Conservation (phyloP, 2,888 invertebrate species). For the Nomada lathburiana region DNA sequence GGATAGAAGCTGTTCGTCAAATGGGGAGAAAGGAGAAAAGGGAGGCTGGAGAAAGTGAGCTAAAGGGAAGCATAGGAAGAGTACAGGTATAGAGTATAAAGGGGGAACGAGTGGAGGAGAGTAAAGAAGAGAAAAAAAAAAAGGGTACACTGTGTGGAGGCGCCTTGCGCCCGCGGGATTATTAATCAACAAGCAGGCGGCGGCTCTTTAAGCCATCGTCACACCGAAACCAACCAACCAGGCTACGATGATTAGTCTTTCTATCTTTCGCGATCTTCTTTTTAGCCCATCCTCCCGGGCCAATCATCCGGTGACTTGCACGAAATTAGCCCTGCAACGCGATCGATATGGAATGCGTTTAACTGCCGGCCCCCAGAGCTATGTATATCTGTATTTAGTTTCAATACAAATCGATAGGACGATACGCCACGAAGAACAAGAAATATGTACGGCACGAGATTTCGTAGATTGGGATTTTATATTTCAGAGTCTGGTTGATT, state of each 20-base stretch:
- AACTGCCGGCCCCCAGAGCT: constrained; percentile 22
- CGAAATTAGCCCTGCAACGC: constrained; percentile 62
- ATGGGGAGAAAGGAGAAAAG: background rate
- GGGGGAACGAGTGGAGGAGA: background rate
- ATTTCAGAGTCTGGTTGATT: too few relatives aligned
- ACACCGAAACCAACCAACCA: constrained; percentile 49
- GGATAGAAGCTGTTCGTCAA: background rate
- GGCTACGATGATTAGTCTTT: constrained; percentile 51
- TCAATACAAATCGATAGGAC: constrained; percentile 34
- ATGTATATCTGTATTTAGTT: constrained; percentile 41
- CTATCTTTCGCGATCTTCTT: constrained; percentile 43
- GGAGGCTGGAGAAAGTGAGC: background rate
- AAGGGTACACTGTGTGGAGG: constrained; percentile 44
- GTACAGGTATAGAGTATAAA: background rate
- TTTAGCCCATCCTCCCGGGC: constrained; percentile 33
- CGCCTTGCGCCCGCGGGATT: constrained; percentile 66
- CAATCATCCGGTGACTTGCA: constrained; percentile 70
- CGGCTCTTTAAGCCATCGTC: constrained; percentile 65
- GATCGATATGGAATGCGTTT: constrained; percentile 63
- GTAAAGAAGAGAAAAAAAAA: background rate
- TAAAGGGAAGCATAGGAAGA: background rate
- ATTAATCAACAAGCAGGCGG: constrained; percentile 72
- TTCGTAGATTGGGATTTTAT: background rate
- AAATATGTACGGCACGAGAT: background rate
- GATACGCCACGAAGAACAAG: background rate